Conservation (phyloP, 2,888 invertebrate genomes). For the Pristionchus entomophagus region DNA sequence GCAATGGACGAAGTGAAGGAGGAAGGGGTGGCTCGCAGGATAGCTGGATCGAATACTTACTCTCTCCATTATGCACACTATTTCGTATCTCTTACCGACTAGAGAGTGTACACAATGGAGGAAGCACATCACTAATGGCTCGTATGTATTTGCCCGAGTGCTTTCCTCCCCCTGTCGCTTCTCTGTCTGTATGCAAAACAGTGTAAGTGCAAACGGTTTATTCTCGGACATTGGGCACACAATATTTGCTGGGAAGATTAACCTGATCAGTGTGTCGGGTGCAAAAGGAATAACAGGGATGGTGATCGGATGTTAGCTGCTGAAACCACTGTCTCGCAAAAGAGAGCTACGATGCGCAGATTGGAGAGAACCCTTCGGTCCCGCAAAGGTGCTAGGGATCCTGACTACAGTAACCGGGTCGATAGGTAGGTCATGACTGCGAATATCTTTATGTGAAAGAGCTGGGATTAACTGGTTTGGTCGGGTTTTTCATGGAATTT, state of each 20-base stretch:
- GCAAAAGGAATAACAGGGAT: no score
- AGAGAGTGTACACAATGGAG: not conserved
- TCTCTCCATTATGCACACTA: no score
- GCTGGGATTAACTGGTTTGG: slow-evolving; percentile 12
- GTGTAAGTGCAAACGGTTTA: slow-evolving; percentile 28
- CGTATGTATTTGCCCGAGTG: no score
- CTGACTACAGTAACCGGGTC: not conserved
- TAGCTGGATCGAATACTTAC: no score
- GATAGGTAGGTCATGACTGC: not conserved
- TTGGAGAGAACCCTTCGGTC: not conserved
- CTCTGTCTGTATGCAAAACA: no score
- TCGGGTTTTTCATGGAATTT: not conserved
- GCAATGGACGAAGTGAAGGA: no score
- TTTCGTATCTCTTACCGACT: no score
- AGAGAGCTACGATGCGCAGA: not conserved
- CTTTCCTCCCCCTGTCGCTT: no score
- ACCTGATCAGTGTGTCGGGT: not conserved
- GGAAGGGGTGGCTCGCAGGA: no score
- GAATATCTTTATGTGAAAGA: not conserved
- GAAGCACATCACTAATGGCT: not conserved
- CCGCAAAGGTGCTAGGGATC: no score
- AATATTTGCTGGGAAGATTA: not conserved
- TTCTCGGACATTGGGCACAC: not conserved
- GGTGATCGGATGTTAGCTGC: no score
- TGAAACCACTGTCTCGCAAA: not conserved